Evolutionary conservation across 2,888 invertebrate species (phyloP), one percentile per base, ranked within the genome.

Genomic region (Microctonus brassicae): DNA sequence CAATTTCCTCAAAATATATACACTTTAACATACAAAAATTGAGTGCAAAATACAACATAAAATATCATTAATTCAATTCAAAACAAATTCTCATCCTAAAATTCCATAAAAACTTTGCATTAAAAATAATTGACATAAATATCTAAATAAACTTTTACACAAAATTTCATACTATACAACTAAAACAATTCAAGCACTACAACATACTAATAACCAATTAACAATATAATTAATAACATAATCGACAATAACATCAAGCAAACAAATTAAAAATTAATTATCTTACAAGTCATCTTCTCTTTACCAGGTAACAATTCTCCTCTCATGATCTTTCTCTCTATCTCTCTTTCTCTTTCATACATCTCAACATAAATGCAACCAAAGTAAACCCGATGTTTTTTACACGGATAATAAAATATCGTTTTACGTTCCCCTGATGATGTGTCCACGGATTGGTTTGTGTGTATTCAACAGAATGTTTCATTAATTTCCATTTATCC

Each of bases 361-460:
- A 47, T 47, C 47, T 17, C 17, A 47, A 17, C 17, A 47, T 63
- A 26, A 24, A 34, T 53, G n/a, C 34, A 65, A 22, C 53, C 53
- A 69, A 68, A 70, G 73, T 72, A 71, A 74, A 65, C 72, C 74
- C 70, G 78, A 83, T 84, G 82, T 83, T 83, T 84, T 83, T 77
- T 77, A 82, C 83, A 83, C 80, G 82, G 81, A 79, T 74, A n/a
- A 73, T 79, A 82, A 76, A 60, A n/a, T 47, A 17, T 47, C 20
- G 20, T 47, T 47, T 33, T 55, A n/a, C 75, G 76, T 60, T 57
- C 69, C 79, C 78, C 79, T 78, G 79, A 78, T 81, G 80, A 82
- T 81, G 81, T 80, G 79, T 81, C 81, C 72, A 57, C 65, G 60
- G 66, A 73, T n/a, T 13, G 24, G n/a, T n/a, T n/a, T 64, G 17